Conservation (phyloP, 1,140 invertebrate genomes). For the Drosophila obscura region DNA sequence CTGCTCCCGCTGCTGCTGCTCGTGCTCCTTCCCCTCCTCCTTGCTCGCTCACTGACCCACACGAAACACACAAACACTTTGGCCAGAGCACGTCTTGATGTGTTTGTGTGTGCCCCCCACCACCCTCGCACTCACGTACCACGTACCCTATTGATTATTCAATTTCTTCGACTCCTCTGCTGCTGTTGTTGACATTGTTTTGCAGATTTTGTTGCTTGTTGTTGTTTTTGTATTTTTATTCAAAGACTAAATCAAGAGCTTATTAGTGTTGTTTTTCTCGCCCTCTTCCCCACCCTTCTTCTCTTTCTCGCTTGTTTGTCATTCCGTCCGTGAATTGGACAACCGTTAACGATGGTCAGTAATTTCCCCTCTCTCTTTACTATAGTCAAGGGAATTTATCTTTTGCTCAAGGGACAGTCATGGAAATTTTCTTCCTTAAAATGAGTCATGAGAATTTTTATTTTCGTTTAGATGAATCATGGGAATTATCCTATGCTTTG, state of each 20-base stretch:
- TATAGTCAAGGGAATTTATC: too few relatives aligned
- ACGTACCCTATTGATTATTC: conserved; percentile 68
- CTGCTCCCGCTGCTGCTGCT: background rate
- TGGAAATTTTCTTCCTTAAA: background rate
- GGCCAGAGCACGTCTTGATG: conserved; percentile 13
- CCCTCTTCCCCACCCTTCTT: background rate
- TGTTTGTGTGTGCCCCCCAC: background rate
- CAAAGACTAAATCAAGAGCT: conserved; percentile 44
- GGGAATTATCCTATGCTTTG: too few relatives aligned
- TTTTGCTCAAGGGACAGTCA: background rate
- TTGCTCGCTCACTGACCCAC: conserved; percentile 26
- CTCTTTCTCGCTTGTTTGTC: background rate
- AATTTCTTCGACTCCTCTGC: conserved; percentile 60
- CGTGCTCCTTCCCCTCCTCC: background rate
- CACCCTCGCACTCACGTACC: background rate
- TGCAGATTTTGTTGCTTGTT: conserved; percentile 32
- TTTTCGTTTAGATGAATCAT: too few relatives aligned
- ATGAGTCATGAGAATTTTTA: too few relatives aligned
- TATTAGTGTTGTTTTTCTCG: conserved; percentile 31
- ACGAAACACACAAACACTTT: conserved; percentile 4
- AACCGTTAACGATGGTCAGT: too few relatives aligned
- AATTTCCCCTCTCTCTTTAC: background rate
- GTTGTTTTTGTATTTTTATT: conserved; percentile 5
- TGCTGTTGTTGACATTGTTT: conserved; percentile 66
- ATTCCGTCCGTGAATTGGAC: background rate